phyloP scores from a whole-genome alignment of 2,113 vertebrate genomes.

The Penelope pileata region DNA sequence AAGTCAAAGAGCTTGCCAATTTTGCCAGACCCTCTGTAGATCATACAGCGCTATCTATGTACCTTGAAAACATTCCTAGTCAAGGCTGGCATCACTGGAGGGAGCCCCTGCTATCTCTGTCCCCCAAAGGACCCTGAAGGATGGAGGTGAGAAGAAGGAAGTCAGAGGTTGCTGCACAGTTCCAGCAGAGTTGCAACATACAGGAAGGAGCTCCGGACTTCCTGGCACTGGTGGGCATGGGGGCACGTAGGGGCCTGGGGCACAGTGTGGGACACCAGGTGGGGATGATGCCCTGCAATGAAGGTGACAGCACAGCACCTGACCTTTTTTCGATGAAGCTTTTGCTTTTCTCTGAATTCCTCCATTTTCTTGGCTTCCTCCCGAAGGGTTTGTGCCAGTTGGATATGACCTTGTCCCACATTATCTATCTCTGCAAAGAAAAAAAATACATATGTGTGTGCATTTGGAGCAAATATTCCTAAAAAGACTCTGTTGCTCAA shows the following conservation, averaged over 20 bases:
- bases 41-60: not conserved
- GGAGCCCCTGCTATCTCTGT: not conserved
- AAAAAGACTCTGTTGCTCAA: not conserved
- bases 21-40: not conserved
- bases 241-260: fast-evolving
- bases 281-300: fast-evolving
- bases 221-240: not conserved
- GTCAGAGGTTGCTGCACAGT: not conserved
- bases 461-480: too few relatives aligned
- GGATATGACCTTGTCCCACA: constrained; percentile 88
- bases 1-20: not conserved
- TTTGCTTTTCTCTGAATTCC: constrained; percentile 93
- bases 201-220: constrained; percentile 15
- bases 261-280: not conserved
- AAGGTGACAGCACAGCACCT: fast-evolving
- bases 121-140: not conserved
- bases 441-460: not conserved
- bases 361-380: constrained; percentile 94
- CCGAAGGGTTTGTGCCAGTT: constrained; percentile 87
- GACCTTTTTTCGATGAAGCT: constrained; percentile 88
- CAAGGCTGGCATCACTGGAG: not conserved
- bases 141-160: constrained; percentile 35
- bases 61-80: not conserved
- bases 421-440: constrained; percentile 81
- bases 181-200: not conserved